phyloP scores from a whole-genome alignment of 2,888 invertebrate genomes.

The Zelleria hepariella region DNA sequence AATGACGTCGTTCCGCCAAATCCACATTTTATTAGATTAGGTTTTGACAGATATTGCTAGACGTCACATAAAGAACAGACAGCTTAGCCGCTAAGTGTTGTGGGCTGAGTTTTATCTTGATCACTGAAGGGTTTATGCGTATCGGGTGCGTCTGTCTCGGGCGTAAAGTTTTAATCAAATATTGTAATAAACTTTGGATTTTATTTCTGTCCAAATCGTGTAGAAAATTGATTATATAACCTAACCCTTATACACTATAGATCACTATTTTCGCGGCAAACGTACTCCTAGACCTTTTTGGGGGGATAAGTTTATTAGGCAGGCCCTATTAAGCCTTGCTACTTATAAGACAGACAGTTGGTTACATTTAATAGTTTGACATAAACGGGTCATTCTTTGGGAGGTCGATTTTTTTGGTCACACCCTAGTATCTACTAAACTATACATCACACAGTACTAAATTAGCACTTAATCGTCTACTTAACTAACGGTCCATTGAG shows the following conservation, averaged over 20 bases:
- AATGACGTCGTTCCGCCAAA: conserved; percentile 34
- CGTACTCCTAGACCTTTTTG: background rate
- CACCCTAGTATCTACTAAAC: too few relatives aligned
- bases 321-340: background rate
- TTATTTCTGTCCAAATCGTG: background rate
- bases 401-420: too few relatives aligned
- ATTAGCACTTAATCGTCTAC: too few relatives aligned
- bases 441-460: too few relatives aligned
- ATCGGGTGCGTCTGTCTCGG: background rate
- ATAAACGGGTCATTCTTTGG: too few relatives aligned
- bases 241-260: too few relatives aligned
- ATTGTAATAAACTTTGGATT: background rate
- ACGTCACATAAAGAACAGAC: conserved; percentile 51
- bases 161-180: background rate
- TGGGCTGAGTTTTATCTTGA: background rate
- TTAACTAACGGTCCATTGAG: too few relatives aligned
- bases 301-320: background rate
- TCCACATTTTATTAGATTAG: conserved; percentile 58
- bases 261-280: too few relatives aligned
- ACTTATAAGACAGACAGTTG: background rate
- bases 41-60: conserved; percentile 62
- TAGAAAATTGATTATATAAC: too few relatives aligned
- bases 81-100: background rate
- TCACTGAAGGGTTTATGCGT: background rate
- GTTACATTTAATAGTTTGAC: background rate